Evolutionary conservation across 2,888 invertebrate genomes (phyloP).

Genomic region (Aethes cnicana): DNA sequence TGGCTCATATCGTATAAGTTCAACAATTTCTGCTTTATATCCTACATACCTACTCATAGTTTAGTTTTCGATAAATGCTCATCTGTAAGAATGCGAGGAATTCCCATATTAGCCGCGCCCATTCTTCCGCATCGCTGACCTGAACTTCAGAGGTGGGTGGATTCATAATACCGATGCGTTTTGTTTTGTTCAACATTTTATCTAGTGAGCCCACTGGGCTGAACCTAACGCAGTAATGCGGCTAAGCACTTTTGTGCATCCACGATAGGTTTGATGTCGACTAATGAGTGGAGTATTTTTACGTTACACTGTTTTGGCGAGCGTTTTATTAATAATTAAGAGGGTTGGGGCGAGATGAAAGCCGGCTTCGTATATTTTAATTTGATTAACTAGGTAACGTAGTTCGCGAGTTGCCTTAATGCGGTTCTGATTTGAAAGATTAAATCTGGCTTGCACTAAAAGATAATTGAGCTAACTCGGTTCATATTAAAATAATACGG

Average conservation of each 20-base stretch:
- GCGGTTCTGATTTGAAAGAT: too few relatives aligned
- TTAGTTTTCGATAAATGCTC: constrained; percentile 47
- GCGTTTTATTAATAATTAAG: constrained; percentile 44
- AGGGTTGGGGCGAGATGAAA: constrained; percentile 18
- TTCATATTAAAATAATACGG: too few relatives aligned
- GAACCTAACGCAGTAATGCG: constrained; percentile 72
- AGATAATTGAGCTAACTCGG: too few relatives aligned
- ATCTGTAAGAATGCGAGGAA: constrained; percentile 66
- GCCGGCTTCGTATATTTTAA: constrained; percentile 5
- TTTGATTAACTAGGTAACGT: not conserved
- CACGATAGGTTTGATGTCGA: constrained; percentile 50
- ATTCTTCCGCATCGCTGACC: constrained; percentile 78
- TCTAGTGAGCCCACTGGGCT: constrained; percentile 75
- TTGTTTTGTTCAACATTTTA: constrained; percentile 82
- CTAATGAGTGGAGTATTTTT: constrained; percentile 73
- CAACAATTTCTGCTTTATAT: not conserved
- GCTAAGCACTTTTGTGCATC: constrained; percentile 43
- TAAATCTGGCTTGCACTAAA: too few relatives aligned
- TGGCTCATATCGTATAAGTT: too few relatives aligned
- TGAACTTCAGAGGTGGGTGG: constrained; percentile 74
- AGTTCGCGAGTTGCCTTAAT: too few relatives aligned
- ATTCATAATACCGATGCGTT: constrained; percentile 80
- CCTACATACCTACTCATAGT: not conserved
- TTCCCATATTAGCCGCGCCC: constrained; percentile 73
- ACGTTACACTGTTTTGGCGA: constrained; percentile 48